These are phyloP conservation scores for Stenichneumon culpator DNA, from an alignment of 2,888 invertebrate genomes.

Conservation along the genomic window DNA sequence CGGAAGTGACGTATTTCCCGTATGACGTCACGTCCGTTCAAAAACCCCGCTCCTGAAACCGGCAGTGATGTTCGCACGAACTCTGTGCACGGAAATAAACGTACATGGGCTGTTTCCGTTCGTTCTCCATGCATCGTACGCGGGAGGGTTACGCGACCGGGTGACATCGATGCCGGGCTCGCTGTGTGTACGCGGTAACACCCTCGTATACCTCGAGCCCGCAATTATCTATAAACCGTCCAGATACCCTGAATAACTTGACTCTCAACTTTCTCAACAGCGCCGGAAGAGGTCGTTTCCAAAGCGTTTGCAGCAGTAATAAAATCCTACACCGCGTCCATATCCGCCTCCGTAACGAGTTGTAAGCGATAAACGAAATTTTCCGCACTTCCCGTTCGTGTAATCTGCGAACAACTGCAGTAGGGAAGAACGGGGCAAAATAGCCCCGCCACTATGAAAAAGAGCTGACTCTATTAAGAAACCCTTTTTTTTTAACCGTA, in stretches of 20 bases:
- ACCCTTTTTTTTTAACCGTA: background rate
- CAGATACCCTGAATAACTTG: background rate
- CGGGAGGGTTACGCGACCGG: slow-evolving; percentile 40
- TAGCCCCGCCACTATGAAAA: background rate
- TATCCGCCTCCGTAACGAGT: slow-evolving; percentile 19
- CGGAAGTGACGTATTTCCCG: too few relatives aligned
- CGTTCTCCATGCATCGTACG: background rate
- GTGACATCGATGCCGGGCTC: slow-evolving; percentile 76
- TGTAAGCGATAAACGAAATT: slow-evolving; percentile 32
- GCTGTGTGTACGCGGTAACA: slow-evolving; percentile 35
- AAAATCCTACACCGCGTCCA: slow-evolving; percentile 19
- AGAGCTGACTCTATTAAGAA: background rate
- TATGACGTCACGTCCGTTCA: too few relatives aligned
- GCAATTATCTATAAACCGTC: slow-evolving; percentile 20
- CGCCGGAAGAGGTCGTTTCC: slow-evolving; percentile 20
- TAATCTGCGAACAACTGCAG: background rate
- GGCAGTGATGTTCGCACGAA: background rate
- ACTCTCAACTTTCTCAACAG: background rate
- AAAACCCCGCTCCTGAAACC: background rate
- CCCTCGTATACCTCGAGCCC: slow-evolving; percentile 1
- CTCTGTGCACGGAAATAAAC: background rate
- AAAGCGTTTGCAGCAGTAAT: slow-evolving; percentile 5
- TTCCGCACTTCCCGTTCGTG: background rate
- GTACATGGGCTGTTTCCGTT: background rate
- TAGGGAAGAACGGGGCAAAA: background rate